Evolutionary conservation across 37 sponge, comb jelly and placozoan species (phyloP).

Genomic region (Halisarca cf. caerulea): DNA sequence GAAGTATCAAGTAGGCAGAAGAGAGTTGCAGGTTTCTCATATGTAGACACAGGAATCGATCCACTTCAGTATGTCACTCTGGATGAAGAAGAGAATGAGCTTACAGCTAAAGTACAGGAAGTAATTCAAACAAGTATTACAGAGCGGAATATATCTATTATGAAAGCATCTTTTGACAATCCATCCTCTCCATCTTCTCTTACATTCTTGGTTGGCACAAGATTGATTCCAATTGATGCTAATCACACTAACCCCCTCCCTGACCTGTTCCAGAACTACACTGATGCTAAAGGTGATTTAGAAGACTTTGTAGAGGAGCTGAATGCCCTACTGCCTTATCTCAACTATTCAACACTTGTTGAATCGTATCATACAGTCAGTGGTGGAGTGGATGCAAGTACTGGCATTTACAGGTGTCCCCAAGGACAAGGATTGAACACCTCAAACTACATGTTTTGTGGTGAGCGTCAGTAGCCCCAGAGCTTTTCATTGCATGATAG

Average conservation of each 20-base stretch:
- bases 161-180: not conserved
- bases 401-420: conserved; percentile 24
- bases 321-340: not conserved
- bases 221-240: not conserved
- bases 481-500: too few species aligned
- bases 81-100: not conserved
- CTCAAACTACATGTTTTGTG: conserved; percentile 24
- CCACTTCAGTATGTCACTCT: not conserved
- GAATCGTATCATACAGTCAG: not conserved
- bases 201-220: conserved; percentile 6
- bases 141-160: not conserved
- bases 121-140: not conserved
- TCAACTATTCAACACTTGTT: not conserved
- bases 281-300: not conserved
- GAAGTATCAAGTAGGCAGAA: not conserved
- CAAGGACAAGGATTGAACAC: conserved; percentile 9
- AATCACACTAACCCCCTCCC: not conserved
- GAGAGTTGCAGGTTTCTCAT: not conserved
- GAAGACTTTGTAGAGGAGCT: not conserved
- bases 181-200: not conserved
- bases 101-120: not conserved
- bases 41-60: conserved; percentile 8
- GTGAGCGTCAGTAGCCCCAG: too few species aligned
- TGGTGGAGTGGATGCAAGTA: conserved; percentile 11
- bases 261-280: conserved; percentile 13